Conservation (phyloP, 2,888 invertebrate genomes). For the Lysandra coridon region DNA sequence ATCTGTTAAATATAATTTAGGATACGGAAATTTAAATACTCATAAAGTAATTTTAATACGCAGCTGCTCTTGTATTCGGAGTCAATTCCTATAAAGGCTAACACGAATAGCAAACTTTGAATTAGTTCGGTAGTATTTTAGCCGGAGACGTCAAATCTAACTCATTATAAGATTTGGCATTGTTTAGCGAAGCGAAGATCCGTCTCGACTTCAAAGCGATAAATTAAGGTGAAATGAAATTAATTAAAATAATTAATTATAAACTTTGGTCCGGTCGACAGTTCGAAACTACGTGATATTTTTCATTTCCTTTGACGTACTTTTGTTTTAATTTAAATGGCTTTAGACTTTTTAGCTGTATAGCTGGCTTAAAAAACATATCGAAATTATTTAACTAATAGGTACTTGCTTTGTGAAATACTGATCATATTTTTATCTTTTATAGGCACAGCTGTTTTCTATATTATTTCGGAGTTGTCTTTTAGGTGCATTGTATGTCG, state of each 20-base stretch:
- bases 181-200: background rate
- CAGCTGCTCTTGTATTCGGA: background rate
- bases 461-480: no score
- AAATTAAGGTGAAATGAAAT: constrained; percentile 18
- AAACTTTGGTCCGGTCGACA: background rate
- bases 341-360: background rate
- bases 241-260: constrained; percentile 17
- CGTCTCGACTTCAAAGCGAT: background rate
- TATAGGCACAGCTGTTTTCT: no score
- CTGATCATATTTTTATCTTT: no score
- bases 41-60: no score
- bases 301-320: background rate
- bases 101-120: background rate
- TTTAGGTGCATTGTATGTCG: no score
- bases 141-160: background rate
- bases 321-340: background rate
- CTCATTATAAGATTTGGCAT: constrained; percentile 8
- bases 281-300: background rate
- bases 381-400: background rate
- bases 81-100: background rate
- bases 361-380: background rate
- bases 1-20: no score
- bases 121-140: background rate
- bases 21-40: no score
- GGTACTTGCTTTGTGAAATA: no score